Evolutionary conservation across 2,113 vertebrate genomes (phyloP).

Genomic region (Solenodon paradoxus): DNA sequence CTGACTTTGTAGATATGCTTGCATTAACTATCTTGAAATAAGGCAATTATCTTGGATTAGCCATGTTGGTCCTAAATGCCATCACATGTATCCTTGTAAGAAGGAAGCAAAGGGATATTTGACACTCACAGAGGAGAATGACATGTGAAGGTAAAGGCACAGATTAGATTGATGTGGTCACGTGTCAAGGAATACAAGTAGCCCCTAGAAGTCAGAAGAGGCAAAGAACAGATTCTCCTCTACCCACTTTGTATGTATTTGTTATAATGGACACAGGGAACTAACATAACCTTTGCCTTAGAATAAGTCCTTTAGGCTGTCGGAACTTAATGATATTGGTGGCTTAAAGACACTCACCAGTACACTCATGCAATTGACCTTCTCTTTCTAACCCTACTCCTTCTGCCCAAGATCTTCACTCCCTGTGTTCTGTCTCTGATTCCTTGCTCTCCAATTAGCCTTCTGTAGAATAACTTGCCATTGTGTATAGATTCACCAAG

Average conservation of each 20-base stretch:
- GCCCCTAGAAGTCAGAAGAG: neutral
- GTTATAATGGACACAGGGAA: neutral
- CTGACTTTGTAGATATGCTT: neutral
- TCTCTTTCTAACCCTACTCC: neutral
- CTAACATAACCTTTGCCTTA: neutral
- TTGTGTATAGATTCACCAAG: neutral
- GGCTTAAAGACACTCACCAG: neutral
- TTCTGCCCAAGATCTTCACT: neutral
- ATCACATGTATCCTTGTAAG: neutral
- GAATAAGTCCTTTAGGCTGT: neutral
- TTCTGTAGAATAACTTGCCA: neutral
- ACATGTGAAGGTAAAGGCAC: neutral
- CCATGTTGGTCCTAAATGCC: neutral
- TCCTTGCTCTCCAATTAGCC: neutral
- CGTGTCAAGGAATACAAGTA: neutral
- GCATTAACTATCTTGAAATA: neutral
- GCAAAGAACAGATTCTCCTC: neutral
- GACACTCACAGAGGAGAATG: neutral
- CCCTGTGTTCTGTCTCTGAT: neutral
- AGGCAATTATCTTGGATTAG: neutral
- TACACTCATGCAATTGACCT: neutral
- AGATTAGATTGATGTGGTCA: neutral
- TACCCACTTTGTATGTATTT: neutral
- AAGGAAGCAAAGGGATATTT: neutral
- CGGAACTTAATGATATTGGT: neutral